Evolutionary conservation across 2,888 invertebrate species (phyloP).

Genomic region (Apamea crenata): DNA sequence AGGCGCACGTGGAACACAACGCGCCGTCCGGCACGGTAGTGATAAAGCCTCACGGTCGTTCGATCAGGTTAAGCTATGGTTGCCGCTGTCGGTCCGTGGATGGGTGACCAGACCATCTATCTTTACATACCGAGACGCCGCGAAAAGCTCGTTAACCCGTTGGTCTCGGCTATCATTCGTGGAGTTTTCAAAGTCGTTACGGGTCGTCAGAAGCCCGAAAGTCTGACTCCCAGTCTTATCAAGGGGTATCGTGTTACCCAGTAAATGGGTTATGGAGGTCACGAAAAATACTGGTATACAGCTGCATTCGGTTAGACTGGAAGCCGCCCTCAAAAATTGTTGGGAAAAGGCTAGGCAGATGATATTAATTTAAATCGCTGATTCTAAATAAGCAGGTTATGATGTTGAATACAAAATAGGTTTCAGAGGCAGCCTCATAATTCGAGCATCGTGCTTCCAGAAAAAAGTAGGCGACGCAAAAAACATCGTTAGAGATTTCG

Average conservation of each 20-base stretch:
- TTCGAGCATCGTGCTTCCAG: not conserved
- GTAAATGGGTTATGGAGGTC: not conserved
- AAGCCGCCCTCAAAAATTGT: not conserved
- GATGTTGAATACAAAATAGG: not conserved
- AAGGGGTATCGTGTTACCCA: too few species aligned
- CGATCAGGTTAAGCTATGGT: not conserved
- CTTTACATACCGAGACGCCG: too few species aligned
- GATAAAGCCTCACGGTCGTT: not conserved
- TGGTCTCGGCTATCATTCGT: not conserved
- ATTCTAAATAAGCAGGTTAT: not conserved
- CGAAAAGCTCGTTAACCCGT: too few species aligned
- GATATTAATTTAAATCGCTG: constrained; percentile 23
- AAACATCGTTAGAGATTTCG: constrained; percentile 1
- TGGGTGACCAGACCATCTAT: not conserved
- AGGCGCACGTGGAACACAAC: too few species aligned
- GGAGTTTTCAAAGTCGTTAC: not conserved
- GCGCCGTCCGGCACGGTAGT: too few species aligned
- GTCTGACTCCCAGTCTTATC: not conserved
- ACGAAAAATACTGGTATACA: not conserved
- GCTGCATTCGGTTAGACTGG: not conserved
- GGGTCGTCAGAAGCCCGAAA: not conserved
- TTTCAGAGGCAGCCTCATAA: not conserved
- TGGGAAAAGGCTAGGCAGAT: not conserved
- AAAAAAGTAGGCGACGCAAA: constrained; percentile 21
- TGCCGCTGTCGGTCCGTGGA: not conserved